phyloP scores from a whole-genome alignment of 2,113 vertebrate species.

The Cephalopterus ornatus region DNA sequence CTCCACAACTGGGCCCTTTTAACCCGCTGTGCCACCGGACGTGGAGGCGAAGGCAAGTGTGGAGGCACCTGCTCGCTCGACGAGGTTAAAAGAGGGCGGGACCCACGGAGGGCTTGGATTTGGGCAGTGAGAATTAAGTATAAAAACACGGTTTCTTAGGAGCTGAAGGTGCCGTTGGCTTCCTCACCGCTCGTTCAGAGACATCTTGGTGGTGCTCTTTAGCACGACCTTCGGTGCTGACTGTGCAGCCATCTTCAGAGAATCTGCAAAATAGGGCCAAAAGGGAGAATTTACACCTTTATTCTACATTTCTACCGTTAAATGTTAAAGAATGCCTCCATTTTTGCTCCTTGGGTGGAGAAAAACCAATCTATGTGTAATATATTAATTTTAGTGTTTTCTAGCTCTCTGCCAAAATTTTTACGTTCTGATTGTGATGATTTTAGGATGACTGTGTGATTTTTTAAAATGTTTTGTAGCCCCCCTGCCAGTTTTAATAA shows the following conservation, averaged over 20 bases:
- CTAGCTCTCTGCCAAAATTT: not conserved
- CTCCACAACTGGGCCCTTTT: constrained; percentile 29
- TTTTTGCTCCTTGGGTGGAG: fast-evolving
- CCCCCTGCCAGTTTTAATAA: not conserved
- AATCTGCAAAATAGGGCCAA: constrained; percentile 54
- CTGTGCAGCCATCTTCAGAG: constrained; percentile 90
- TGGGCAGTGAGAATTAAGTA: constrained; percentile 67
- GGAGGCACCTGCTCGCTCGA: constrained; percentile 65
- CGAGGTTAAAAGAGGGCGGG: constrained; percentile 64
- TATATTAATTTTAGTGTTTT: fast-evolving
- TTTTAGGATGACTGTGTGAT: not conserved
- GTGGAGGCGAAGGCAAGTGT: constrained; percentile 30
- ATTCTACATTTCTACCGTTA: fast-evolving
- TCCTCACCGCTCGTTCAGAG: constrained; percentile 99
- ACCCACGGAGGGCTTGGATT: constrained; percentile 54
- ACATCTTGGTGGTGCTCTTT: constrained; percentile 99
- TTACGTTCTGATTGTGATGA: fast-evolving
- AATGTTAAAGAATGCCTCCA: fast-evolving
- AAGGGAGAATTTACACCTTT: fast-evolving
- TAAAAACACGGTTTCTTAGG: constrained; percentile 66
- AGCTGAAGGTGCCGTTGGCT: constrained; percentile 82
- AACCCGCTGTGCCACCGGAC: not conserved
- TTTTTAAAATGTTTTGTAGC: not conserved
- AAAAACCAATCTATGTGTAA: not conserved
- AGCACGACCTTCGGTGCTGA: constrained; percentile 97